Conservation (phyloP, 1,140 invertebrate genomes). For the Watersipora subatra region DNA sequence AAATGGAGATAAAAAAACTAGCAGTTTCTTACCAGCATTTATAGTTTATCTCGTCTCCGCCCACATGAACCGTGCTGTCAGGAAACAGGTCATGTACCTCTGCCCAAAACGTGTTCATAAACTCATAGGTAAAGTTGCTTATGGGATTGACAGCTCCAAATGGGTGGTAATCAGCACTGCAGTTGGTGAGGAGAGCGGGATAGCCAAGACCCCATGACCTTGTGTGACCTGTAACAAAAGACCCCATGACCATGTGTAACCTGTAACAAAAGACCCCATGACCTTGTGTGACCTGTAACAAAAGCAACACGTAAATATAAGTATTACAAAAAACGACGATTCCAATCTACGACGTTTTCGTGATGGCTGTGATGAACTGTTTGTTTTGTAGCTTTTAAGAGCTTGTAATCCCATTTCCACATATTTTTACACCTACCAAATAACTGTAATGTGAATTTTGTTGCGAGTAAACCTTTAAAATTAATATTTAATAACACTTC, state of each 20-base stretch:
- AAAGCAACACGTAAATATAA: too few relatives aligned
- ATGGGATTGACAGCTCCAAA: constrained; percentile 47
- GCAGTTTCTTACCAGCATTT: constrained; percentile 58
- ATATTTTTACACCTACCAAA: too few relatives aligned
- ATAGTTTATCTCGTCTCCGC: constrained; percentile 78
- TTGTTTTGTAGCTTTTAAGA: too few relatives aligned
- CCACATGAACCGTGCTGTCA: constrained; percentile 43
- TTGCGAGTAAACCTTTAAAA: too few relatives aligned
- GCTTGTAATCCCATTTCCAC: too few relatives aligned
- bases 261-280: constrained; percentile 57
- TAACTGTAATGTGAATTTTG: too few relatives aligned
- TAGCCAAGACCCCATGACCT: constrained; percentile 64
- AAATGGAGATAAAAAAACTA: too few relatives aligned
- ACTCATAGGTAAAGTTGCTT: constrained; percentile 22
- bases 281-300: constrained; percentile 59
- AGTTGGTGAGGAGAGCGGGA: constrained; percentile 58
- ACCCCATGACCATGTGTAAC: constrained; percentile 74
- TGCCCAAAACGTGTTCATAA: constrained; percentile 27
- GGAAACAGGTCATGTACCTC: constrained; percentile 31
- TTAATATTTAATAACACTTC: too few relatives aligned
- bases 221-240: constrained; percentile 55
- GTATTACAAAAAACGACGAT: too few relatives aligned
- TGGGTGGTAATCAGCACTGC: constrained; percentile 41
- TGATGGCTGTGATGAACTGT: too few relatives aligned
- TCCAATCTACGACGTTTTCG: too few relatives aligned